Evolutionary conservation across 2,888 invertebrate species (phyloP).

Genomic region (Seladonia tumulorum): DNA sequence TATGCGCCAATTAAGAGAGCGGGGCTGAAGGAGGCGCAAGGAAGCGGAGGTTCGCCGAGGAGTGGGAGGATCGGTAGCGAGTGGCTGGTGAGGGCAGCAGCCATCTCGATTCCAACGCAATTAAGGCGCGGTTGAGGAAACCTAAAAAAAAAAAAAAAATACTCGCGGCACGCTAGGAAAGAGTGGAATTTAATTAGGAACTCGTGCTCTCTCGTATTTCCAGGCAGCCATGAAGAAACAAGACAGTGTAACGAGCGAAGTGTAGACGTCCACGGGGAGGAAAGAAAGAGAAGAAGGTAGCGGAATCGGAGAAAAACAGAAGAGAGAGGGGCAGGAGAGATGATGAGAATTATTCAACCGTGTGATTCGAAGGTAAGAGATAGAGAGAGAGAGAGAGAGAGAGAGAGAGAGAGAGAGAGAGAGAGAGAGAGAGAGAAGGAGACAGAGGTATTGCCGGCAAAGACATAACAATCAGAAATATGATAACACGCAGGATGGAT

Average conservation of each 20-base stretch:
- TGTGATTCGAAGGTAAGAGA: conserved; percentile 24
- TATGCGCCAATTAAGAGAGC: conserved; percentile 82
- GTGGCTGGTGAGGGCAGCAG: conserved; percentile 72
- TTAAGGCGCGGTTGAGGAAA: conserved; percentile 82
- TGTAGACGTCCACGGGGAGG: conserved; percentile 21
- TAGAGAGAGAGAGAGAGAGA: conserved; percentile 55
- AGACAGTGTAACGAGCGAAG: conserved; percentile 59
- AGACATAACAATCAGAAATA: conserved; percentile 83
- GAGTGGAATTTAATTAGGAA: conserved; percentile 83
- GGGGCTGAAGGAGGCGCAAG: conserved; percentile 64
- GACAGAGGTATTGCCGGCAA: conserved; percentile 70
- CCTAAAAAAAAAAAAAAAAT: conserved; percentile 67
- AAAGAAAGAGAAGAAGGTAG: conserved; percentile 24
- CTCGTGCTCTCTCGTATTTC: conserved; percentile 79
- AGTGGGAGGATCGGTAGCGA: conserved; percentile 61
- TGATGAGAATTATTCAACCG: conserved; percentile 47
- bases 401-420: conserved; percentile 45
- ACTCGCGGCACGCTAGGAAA: conserved; percentile 76
- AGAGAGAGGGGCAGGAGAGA: conserved; percentile 20
- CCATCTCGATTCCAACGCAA: conserved; percentile 80
- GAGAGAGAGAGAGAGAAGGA: conserved; percentile 13
- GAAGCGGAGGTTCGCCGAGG: conserved; percentile 22
- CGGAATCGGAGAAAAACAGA: conserved; percentile 36
- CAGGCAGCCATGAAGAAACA: conserved; percentile 80
- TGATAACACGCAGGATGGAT: conserved; percentile 82